Conservation (phyloP, 2,113 vertebrate genomes). For the Lutjanus erythropterus region DNA sequence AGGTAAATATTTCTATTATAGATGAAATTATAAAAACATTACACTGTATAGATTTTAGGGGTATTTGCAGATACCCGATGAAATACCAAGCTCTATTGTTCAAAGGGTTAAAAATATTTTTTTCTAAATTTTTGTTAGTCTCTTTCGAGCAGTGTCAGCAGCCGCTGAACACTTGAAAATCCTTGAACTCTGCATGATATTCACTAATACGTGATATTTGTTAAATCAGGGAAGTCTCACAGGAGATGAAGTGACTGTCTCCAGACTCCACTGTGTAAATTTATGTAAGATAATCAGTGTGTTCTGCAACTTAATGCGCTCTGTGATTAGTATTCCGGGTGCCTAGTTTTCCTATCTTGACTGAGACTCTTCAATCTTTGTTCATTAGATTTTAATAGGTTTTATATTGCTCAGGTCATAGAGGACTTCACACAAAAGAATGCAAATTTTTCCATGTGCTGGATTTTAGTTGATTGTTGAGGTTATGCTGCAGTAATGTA, state of each 20-base stretch:
- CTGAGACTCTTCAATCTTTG: slow-evolving; percentile 56
- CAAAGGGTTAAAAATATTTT: not conserved
- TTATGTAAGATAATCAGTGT: slow-evolving; percentile 46
- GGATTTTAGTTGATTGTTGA: slow-evolving; percentile 20
- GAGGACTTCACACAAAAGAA: slow-evolving; percentile 58
- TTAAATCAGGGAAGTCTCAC: slow-evolving; percentile 34
- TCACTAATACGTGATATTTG: slow-evolving; percentile 24
- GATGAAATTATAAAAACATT: no score
- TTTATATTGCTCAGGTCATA: slow-evolving; percentile 53
- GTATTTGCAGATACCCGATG: no score
- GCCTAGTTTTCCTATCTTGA: slow-evolving; percentile 56
- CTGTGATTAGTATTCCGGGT: slow-evolving; percentile 67
- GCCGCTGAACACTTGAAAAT: slow-evolving; percentile 12
- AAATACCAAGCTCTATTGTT: no score
- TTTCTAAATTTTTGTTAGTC: no score
- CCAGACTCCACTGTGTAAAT: slow-evolving; percentile 37
- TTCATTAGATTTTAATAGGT: slow-evolving; percentile 69
- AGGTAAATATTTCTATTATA: no score
- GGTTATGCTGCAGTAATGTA: slow-evolving; percentile 4
- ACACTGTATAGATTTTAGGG: no score
- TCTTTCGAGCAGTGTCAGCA: no score
- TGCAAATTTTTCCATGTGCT: slow-evolving; percentile 29
- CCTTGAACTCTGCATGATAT: slow-evolving; percentile 17
- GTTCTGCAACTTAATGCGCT: slow-evolving; percentile 42
- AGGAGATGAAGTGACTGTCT: slow-evolving; percentile 31